Percentiles rank a stretch among this genome's conserved stretches.
Conservation (phyloP, 2,797 vertebrate genomes). For the Chaenodraco wilsoni region DNA sequence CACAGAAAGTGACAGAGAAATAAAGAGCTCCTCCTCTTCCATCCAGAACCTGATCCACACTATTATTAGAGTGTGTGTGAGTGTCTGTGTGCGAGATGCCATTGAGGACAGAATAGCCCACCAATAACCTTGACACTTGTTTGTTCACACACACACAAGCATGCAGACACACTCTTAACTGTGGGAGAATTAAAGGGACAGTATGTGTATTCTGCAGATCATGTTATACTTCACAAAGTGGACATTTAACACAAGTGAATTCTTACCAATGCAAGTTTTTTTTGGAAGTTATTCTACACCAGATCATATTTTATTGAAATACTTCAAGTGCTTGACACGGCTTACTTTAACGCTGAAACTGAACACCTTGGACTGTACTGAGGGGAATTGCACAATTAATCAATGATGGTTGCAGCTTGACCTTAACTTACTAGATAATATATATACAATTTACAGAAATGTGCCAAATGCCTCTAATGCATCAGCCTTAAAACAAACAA, state of each 20-base stretch:
- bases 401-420: too few species aligned
- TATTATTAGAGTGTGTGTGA: slow-evolving; percentile 73
- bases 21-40: slow-evolving; percentile 33
- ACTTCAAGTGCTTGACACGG: too few species aligned
- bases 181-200: background rate
- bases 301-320: too few species aligned
- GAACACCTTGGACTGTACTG: too few species aligned
- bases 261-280: background rate
- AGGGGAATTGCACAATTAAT: too few species aligned
- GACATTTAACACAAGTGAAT: background rate
- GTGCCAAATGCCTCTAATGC: too few species aligned
- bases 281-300: background rate
- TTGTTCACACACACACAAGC: background rate
- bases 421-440: too few species aligned
- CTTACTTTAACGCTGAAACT: too few species aligned
- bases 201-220: background rate
- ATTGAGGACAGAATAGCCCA: slow-evolving; percentile 54
- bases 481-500: background rate
- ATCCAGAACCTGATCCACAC: slow-evolving; percentile 64
- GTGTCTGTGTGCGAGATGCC: slow-evolving; percentile 40
- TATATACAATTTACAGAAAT: too few species aligned
- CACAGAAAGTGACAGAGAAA: slow-evolving; percentile 6
- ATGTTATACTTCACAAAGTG: background rate
- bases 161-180: too few species aligned
- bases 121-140: slow-evolving; percentile 56